Base-by-base conservation (phyloP, 35 echinoderm and acorn worm genomes). In the Lytechinus variegatus region DNA sequence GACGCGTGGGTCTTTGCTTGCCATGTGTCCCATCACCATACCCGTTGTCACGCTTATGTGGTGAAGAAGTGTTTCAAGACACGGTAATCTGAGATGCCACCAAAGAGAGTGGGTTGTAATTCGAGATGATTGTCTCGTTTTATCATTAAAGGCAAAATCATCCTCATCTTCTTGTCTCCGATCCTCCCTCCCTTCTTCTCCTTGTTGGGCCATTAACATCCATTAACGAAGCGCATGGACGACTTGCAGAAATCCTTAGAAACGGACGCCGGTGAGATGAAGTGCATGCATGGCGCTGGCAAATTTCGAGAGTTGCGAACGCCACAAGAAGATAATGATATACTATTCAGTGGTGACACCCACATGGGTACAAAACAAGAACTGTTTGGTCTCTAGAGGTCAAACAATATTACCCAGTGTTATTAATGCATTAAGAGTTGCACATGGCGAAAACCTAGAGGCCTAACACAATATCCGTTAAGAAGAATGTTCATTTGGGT, bases 111-210 rank as follows among this genome's bases (percentile, higher is more conserved):
- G 52, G 28, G 88, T 44, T 54, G 88, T 90, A 90, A 90, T 54
- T 54, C 88, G 88, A 90, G 88, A 10, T 52, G 88, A 54, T 54
- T 54, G 88, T 90, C 88, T 90, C 52, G 88, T 90, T 54, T 44
- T 54, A 54, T 90, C 88, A 90, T 90, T 90, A 90, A 90, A 90
- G 88, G 29, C 66, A 79, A 52, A 52, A 28, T 90, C 88, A 90
- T 90, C 6, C 29, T 90, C 52, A 90, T 90, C 27, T 90, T 54
- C 29, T 24, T 54, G 13, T 90, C 88, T 90, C 88, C 88, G 28
- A 90, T 54, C 88, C 19, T 54, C 88, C 88, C 88, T 54, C 88
- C 88, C 88, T 90, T n/a, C 44, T 51, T 88, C 88, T 52, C 66
- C 66, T n/a, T 79, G 66, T 79, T 79, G 66, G 21, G 66, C 66